phyloP scores from a whole-genome alignment of 2,113 vertebrate genomes.

The Melanocharis versteri region DNA sequence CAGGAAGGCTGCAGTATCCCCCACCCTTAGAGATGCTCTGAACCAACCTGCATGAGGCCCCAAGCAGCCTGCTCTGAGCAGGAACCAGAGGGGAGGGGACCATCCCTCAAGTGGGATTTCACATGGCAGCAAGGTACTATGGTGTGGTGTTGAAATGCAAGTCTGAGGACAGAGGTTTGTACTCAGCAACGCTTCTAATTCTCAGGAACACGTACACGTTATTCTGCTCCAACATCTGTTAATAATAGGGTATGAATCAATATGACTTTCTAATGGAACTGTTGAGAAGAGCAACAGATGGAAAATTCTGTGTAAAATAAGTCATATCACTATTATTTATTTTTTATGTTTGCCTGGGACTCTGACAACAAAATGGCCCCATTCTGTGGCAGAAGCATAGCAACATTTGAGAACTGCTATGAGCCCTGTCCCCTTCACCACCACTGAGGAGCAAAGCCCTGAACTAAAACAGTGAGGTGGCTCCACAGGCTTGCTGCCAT shows the following conservation, averaged over 20 bases:
- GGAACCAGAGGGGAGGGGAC: background rate
- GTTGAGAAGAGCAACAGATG: conserved; percentile 7
- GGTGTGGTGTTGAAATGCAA: background rate
- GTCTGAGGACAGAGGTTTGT: background rate
- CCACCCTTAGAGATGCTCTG: background rate
- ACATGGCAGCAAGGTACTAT: background rate
- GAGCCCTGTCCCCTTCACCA: background rate
- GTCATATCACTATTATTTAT: background rate
- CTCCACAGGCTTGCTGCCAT: background rate
- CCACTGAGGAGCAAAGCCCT: background rate
- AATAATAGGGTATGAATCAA: background rate
- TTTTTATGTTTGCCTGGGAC: background rate
- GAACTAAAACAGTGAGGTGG: background rate
- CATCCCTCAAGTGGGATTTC: background rate
- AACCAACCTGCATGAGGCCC: background rate
- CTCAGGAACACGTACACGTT: background rate
- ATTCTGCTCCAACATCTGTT: conserved; percentile 23
- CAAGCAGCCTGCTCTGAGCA: background rate
- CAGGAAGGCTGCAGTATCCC: background rate
- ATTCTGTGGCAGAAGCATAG: background rate
- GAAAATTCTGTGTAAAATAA: conserved; percentile 19
- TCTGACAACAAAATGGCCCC: background rate
- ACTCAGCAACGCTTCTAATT: background rate
- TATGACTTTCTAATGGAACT: background rate
- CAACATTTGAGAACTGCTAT: background rate